Base-by-base conservation (phyloP, 2,797 vertebrate species). In the Poeciliopsis gracilis region DNA sequence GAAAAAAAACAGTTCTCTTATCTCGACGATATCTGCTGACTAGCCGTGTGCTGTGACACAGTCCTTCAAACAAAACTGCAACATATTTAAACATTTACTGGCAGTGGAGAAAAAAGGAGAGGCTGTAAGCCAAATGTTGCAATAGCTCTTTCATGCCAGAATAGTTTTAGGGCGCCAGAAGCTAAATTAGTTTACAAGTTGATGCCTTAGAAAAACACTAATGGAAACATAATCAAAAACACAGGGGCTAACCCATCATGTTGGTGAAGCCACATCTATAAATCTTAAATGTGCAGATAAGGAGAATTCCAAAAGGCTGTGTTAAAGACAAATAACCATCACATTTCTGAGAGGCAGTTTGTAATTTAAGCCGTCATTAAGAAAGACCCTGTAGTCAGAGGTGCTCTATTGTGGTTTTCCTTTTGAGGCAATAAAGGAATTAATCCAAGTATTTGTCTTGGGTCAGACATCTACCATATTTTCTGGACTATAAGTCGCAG, bases 31-130 rank as follows among this genome's bases (percentile, higher is more conserved):
- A 94, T 95, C 93, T 92, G 91, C 89, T 89, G 91, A 87, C 81
- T 72, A 78, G 81, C 86, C 76, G 81, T 89, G 89, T 91, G 89
- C 49, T 74, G 90, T 86, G 89, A 94, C 88, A 91, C 76, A 77
- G 84, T 80, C 84, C 84, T 92, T 93, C 87, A 91, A 93, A 93
- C 89, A 90, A 94, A 93, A 90, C 87, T 80, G 90, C 86, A 94
- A 90, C 92, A 93, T 81, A 93, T 94, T 93, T 94, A 93, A 95
- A 93, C 94, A 93, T 94, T 95, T 95, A 94, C 91, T 89, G 92
- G 92, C 90, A 92, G 78, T 77, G 72, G 80, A 78, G 82, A 74
- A 85, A 81, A 33, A 80, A 30, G 57, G 36, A 51, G 69, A 74
- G 72, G 81, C 53, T 76, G 73, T 82, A 76, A 78, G 83, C 84